These are phyloP conservation scores for Ormyrus thymus DNA, from an alignment of 2,888 invertebrate species.

Conservation along the genomic window DNA sequence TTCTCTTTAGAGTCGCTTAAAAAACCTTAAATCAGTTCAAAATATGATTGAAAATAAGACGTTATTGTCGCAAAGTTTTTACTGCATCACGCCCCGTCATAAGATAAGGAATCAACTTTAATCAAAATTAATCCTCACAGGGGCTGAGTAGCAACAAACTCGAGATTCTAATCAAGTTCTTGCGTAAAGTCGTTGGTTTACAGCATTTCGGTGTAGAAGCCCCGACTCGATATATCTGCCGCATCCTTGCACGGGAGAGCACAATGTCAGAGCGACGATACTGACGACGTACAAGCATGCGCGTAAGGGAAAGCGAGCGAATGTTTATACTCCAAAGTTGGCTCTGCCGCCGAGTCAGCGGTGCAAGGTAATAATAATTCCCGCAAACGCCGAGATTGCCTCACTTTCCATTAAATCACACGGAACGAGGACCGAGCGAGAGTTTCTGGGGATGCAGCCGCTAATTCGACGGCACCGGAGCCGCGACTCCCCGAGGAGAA, in stretches of 20 bases:
- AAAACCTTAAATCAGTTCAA: too few relatives aligned
- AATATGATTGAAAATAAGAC: too few relatives aligned
- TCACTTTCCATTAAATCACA: slow-evolving; percentile 67
- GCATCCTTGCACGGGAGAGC: background rate
- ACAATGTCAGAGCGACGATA: background rate
- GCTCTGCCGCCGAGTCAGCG: background rate
- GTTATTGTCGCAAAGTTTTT: too few relatives aligned
- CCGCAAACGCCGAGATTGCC: slow-evolving; percentile 66
- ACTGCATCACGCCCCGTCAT: too few relatives aligned
- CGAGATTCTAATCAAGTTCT: too few relatives aligned
- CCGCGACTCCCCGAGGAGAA: slow-evolving; percentile 54
- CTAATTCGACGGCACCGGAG: slow-evolving; percentile 58
- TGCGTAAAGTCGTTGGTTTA: too few relatives aligned
- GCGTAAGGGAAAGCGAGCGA: background rate
- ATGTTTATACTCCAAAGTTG: slow-evolving; percentile 14
- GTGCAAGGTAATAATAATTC: slow-evolving; percentile 60
- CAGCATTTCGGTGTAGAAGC: too few relatives aligned
- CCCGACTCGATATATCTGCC: too few relatives aligned
- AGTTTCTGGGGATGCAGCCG: slow-evolving; percentile 47
- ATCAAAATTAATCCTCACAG: too few relatives aligned
- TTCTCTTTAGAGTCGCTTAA: too few relatives aligned
- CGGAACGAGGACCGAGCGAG: slow-evolving; percentile 53
- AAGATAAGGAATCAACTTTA: too few relatives aligned
- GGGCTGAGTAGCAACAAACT: too few relatives aligned
- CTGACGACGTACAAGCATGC: background rate